Evolutionary conservation across 2,113 vertebrate species (phyloP).

Genomic region (Sarotherodon lohbergeri): DNA sequence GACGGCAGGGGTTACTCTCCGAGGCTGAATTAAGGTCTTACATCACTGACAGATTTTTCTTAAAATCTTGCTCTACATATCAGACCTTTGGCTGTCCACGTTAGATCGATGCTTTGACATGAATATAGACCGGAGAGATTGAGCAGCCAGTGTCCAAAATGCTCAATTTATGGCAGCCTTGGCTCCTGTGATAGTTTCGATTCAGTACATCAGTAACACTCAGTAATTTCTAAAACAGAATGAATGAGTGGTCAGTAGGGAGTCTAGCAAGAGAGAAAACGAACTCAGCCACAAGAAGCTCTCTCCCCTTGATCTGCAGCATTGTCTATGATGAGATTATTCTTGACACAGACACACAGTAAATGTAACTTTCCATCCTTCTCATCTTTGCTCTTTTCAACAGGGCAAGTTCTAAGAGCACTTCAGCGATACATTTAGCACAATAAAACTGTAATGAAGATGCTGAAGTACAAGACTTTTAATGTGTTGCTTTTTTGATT

Average conservation of each 20-base stretch:
- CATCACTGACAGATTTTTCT: not conserved
- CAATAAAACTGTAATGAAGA: slow-evolving; percentile 11
- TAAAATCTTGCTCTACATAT: not conserved
- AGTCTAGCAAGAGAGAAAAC: slow-evolving; percentile 1
- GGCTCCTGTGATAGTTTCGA: slow-evolving; percentile 16
- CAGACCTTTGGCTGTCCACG: not conserved
- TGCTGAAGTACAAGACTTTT: not conserved
- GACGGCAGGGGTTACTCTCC: not conserved
- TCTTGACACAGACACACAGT: not conserved
- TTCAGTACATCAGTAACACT: slow-evolving; percentile 44
- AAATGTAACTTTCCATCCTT: not conserved
- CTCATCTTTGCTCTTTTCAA: not conserved
- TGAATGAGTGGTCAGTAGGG: slow-evolving; percentile 34
- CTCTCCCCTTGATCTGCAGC: not conserved
- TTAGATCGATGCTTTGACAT: slow-evolving; percentile 28
- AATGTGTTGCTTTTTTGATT: not conserved
- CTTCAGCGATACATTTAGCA: not conserved
- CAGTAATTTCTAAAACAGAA: slow-evolving; percentile 42
- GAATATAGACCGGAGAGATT: slow-evolving; percentile 3
- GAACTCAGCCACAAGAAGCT: not conserved
- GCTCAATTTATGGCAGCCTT: slow-evolving; percentile 36
- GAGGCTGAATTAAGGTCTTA: not conserved
- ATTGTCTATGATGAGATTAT: slow-evolving; percentile 22
- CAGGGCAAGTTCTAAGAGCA: not conserved
- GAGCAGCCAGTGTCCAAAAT: not conserved